Evolutionary conservation across 2,113 vertebrate species (phyloP).

Genomic region (Mormoops blainvillei): DNA sequence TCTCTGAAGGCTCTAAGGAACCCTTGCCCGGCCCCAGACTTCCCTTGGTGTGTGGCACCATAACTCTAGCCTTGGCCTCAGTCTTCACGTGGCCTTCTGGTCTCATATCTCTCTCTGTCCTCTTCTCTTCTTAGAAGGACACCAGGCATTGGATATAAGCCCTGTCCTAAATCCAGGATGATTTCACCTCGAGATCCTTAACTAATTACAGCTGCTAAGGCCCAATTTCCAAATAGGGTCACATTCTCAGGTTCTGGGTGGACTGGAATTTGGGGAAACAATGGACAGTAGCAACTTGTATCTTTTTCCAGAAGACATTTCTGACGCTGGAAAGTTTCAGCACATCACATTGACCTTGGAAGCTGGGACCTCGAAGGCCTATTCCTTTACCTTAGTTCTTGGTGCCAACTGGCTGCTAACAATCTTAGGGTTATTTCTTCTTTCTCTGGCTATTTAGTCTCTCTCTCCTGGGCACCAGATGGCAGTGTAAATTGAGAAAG

Average conservation of each 20-base stretch:
- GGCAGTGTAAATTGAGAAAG: conserved; percentile 30
- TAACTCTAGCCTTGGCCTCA: not conserved
- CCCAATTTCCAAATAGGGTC: not conserved
- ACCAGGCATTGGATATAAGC: not conserved
- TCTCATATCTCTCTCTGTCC: not conserved
- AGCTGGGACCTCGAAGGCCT: not conserved
- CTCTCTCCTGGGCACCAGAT: conserved; percentile 34
- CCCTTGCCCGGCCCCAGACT: not conserved
- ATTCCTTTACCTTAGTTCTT: not conserved
- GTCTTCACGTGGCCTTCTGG: not conserved
- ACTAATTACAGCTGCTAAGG: not conserved
- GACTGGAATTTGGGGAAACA: not conserved
- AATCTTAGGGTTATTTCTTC: not conserved
- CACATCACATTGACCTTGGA: not conserved
- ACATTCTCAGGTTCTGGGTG: not conserved
- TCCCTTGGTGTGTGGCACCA: not conserved
- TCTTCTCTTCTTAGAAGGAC: not conserved
- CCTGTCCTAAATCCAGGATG: not conserved
- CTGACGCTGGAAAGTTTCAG: not conserved
- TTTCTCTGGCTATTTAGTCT: not conserved
- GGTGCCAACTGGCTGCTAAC: not conserved
- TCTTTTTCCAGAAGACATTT: not conserved
- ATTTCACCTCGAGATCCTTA: not conserved
- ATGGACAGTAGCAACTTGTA: not conserved
- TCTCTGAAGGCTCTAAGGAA: not conserved